phyloP scores from a whole-genome alignment of 2,888 invertebrate genomes.

The Leptinotarsa tumamoca region DNA sequence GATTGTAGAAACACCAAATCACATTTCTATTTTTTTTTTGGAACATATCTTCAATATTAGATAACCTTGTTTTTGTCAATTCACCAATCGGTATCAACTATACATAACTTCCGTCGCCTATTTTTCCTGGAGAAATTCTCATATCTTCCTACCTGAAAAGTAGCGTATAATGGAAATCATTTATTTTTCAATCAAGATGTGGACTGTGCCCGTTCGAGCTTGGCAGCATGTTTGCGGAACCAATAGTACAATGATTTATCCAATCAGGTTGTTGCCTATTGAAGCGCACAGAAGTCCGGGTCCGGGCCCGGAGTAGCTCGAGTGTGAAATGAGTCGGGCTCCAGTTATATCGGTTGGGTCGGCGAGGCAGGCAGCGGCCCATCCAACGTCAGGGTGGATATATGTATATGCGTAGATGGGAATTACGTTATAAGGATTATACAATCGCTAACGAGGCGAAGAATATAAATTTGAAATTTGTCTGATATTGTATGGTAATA shows the following conservation, averaged over 20 bases:
- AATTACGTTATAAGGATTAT: conserved; percentile 52
- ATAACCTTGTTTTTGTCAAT: not conserved
- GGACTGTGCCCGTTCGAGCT: conserved; percentile 47
- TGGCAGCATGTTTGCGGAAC: conserved; percentile 56
- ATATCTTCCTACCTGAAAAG: conserved; percentile 19
- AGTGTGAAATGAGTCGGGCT: conserved; percentile 61
- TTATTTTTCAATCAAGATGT: conserved; percentile 53
- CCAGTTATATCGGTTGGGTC: conserved; percentile 46
- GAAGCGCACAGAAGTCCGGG: conserved; percentile 57
- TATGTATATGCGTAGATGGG: conserved; percentile 1
- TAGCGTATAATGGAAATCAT: conserved; percentile 44
- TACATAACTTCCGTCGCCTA: not conserved
- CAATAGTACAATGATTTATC: conserved; percentile 61
- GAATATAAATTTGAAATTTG: conserved; percentile 44
- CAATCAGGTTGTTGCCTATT: conserved; percentile 59
- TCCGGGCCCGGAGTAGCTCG: conserved; percentile 53
- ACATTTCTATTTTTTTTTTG: too few species aligned
- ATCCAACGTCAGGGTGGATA: conserved; percentile 49
- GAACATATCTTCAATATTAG: not conserved
- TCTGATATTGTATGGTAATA: not conserved
- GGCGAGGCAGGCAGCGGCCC: conserved; percentile 23
- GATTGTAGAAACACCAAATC: too few species aligned
- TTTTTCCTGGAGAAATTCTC: conserved; percentile 24
- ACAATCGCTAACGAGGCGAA: conserved; percentile 58
- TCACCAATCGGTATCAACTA: not conserved